Evolutionary conservation across 2,888 invertebrate genomes (phyloP).

Genomic region (Andrena bucephala): DNA sequence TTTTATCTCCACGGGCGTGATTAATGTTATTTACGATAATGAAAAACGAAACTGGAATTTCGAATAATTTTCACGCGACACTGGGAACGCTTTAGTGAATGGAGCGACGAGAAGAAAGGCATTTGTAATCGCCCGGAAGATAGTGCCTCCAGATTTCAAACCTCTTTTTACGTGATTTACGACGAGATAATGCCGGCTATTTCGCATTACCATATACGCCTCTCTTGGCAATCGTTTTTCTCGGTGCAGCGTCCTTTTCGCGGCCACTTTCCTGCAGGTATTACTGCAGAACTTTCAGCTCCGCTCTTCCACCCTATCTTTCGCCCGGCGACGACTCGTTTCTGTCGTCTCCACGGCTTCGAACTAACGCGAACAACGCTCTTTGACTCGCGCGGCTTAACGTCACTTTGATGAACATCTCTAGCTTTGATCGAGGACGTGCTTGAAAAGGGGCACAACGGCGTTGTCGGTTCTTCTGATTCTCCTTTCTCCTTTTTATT

Average conservation of each 20-base stretch:
- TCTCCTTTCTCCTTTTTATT: background rate
- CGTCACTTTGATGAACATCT: conserved; percentile 67
- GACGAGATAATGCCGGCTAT: conserved; percentile 59
- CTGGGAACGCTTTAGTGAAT: background rate
- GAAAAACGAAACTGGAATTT: conserved; percentile 14
- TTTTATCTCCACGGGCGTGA: background rate
- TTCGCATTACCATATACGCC: conserved; percentile 62
- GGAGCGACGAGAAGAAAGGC: conserved; percentile 44
- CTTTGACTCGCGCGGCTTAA: conserved; percentile 44
- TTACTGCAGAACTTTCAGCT: conserved; percentile 50
- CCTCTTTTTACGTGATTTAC: conserved; percentile 54
- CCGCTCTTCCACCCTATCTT: background rate
- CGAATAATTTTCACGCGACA: conserved; percentile 8
- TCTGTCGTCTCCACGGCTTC: conserved; percentile 1
- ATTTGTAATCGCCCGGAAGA: conserved; percentile 48
- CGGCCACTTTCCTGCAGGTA: conserved; percentile 53
- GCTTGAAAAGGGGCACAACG: background rate
- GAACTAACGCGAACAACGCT: conserved; percentile 17
- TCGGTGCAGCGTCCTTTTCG: conserved; percentile 33
- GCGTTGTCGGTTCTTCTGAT: background rate
- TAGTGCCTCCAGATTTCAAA: conserved; percentile 51
- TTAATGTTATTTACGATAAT: conserved; percentile 26
- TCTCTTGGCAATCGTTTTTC: conserved; percentile 58
- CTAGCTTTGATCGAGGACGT: conserved; percentile 9
- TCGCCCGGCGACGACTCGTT: conserved; percentile 22